Evolutionary conservation across 2,888 invertebrate species (phyloP).

Genomic region (Hyalella azteca): DNA sequence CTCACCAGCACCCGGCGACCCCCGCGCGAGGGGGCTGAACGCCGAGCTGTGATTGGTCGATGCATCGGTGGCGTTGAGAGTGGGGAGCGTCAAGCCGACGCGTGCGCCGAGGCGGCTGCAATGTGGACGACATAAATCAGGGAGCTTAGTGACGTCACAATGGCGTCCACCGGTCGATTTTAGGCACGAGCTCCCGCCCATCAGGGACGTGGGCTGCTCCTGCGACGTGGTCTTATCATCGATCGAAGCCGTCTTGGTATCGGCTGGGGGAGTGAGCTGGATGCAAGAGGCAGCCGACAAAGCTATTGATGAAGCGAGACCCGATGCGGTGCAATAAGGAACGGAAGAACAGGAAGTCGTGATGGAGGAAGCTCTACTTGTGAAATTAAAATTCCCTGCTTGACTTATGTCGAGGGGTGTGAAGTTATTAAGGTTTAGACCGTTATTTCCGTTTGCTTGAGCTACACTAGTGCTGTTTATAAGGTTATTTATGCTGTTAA

Average conservation of each 20-base stretch:
- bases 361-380: neutral
- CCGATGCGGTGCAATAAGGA: conserved; percentile 4
- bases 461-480: neutral
- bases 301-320: neutral
- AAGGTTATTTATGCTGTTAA: conserved; percentile 19
- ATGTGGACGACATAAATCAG: conserved; percentile 43
- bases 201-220: conserved; percentile 17
- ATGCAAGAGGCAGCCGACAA: conserved; percentile 13
- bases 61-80: neutral
- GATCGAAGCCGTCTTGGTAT: conserved; percentile 32
- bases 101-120: conserved; percentile 40
- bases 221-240: neutral
- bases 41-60: conserved; percentile 49
- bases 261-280: conserved; percentile 44
- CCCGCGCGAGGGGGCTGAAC: conserved; percentile 45
- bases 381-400: conserved; percentile 17
- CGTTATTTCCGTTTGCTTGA: neutral
- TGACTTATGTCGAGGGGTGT: conserved; percentile 25
- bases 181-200: neutral
- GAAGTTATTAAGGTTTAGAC: conserved; percentile 22
- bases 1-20: neutral
- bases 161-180: conserved; percentile 12
- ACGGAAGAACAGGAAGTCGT: neutral
- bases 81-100: conserved; percentile 33
- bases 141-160: conserved; percentile 19